Base-by-base conservation (phyloP, 2,797 vertebrate genomes). In the Botia almorhae region DNA sequence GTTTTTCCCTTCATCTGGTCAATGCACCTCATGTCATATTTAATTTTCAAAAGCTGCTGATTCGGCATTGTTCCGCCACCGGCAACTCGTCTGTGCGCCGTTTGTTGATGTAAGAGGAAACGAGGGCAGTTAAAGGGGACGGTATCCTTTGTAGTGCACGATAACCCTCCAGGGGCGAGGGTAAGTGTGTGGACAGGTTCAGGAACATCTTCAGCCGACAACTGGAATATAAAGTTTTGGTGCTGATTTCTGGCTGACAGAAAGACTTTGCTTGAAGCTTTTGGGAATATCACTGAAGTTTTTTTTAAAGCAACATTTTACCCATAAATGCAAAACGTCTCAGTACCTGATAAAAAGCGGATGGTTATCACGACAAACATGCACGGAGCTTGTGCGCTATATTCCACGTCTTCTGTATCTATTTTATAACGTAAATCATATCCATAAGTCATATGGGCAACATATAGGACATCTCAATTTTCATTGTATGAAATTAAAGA, bases 31-130 rank as follows among this genome's bases (percentile, higher is more conserved):
- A 71, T 69, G 63, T 69, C 74, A 61, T 75, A 26, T 75, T 76
- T 64, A 76, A 81, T 83, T 68, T 51, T 79, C 29, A 55, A 78
- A 84, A 84, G 71, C 76, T 82, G 75, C 83, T 83, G 78, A 81
- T 29, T 43, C 63, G 14, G 65, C 78, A 53, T 48, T 76, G 81
- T 82, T 26, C 56, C 36, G 58, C 53, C 23, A 19, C 7, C 1
- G 23, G 58, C 14, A n/a, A 69, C 58, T 71, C 23, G 10, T 58
- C 1, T 48, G 12, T 29, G 8, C 14, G 0, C 4, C 16, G 51
- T 68, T 46, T 77, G 21, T 50, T 70, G 11, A 74, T 67, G 29
- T 21, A 23, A 70, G 8, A 53, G 56, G 8, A 63, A 61, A 60
- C 17, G 39, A 65, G 73, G 33, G 55, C 53, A 55, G 68, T 11